Evolutionary conservation across 2,113 vertebrate species (phyloP).

Genomic region (Oryzias celebensis): DNA sequence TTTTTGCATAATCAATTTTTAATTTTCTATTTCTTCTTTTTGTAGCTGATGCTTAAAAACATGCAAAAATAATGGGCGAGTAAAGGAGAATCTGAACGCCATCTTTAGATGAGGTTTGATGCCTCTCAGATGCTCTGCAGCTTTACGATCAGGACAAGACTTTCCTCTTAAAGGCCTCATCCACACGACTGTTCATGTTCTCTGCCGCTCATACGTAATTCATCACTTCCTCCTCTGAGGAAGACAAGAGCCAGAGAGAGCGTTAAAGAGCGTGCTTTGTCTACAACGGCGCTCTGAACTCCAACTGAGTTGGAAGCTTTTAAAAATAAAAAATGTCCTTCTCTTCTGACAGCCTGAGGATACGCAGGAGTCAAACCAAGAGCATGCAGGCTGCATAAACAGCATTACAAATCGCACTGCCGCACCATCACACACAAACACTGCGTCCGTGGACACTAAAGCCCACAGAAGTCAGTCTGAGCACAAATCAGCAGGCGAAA

Average conservation of each 20-base stretch:
- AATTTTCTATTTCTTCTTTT: too few species aligned
- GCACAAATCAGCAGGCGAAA: constrained; percentile 54
- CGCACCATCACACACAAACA: constrained; percentile 4
- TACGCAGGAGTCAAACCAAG: constrained; percentile 44
- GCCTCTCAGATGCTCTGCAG: constrained; percentile 43
- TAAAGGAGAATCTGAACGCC: background rate
- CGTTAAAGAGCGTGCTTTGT: constrained; percentile 21
- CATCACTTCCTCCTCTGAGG: constrained; percentile 59
- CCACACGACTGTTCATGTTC: constrained; percentile 36
- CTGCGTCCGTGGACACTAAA: constrained; percentile 19
- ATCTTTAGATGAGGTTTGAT: constrained; percentile 25
- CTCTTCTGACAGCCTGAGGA: constrained; percentile 41
- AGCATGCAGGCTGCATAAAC: constrained; percentile 69
- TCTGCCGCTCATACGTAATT: constrained; percentile 66
- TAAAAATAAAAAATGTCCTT: constrained; percentile 67
- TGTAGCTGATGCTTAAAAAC: too few species aligned
- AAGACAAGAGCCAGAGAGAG: constrained; percentile 11
- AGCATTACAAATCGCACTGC: constrained; percentile 55
- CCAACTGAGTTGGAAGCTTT: constrained; percentile 47
- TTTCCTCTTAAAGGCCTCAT: constrained; percentile 71
- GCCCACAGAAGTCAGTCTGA: constrained; percentile 42
- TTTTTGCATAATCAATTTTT: too few species aligned
- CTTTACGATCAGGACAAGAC: constrained; percentile 54
- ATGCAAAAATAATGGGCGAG: too few species aligned
- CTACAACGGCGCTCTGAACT: constrained; percentile 30